These are phyloP conservation scores for Portevinia maculata DNA, from an alignment of 2,888 invertebrate genomes.

Conservation along the genomic window DNA sequence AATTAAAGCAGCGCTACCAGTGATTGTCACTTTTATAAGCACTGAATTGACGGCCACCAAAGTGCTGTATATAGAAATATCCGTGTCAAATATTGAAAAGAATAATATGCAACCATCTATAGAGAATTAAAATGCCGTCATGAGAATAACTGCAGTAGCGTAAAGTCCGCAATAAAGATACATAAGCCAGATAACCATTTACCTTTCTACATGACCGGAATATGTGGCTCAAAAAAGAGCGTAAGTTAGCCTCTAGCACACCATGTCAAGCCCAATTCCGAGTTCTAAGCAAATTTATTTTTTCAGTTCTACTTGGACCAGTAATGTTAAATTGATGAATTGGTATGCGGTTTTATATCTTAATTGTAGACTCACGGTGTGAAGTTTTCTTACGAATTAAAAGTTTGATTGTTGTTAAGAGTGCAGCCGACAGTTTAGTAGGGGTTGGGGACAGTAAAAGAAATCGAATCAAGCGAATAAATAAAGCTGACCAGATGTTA, in stretches of 20 bases:
- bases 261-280: slow-evolving; percentile 44
- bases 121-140: slow-evolving; percentile 17
- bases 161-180: slow-evolving; percentile 55
- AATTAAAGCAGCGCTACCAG: slow-evolving; percentile 5
- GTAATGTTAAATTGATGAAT: slow-evolving; percentile 16
- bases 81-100: slow-evolving; percentile 53
- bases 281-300: slow-evolving; percentile 36
- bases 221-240: slow-evolving; percentile 11
- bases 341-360: slow-evolving; percentile 49
- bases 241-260: slow-evolving; percentile 22
- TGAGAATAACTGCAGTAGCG: slow-evolving; percentile 28
- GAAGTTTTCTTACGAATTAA: slow-evolving; percentile 45
- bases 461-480: slow-evolving; percentile 45
- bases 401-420: slow-evolving; percentile 39
- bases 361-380: slow-evolving; percentile 39
- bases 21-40: slow-evolving; percentile 31
- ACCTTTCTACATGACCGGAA: slow-evolving; percentile 57
- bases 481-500: slow-evolving; percentile 58
- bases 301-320: background rate
- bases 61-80: slow-evolving; percentile 25
- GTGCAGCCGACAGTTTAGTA: background rate
- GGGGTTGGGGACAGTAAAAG: slow-evolving; percentile 24
- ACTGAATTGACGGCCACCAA: slow-evolving; percentile 34
- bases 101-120: slow-evolving; percentile 3
- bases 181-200: slow-evolving; percentile 41